Evolutionary conservation across 2,888 invertebrate species (phyloP).

Genomic region (Drosophila crucigera): DNA sequence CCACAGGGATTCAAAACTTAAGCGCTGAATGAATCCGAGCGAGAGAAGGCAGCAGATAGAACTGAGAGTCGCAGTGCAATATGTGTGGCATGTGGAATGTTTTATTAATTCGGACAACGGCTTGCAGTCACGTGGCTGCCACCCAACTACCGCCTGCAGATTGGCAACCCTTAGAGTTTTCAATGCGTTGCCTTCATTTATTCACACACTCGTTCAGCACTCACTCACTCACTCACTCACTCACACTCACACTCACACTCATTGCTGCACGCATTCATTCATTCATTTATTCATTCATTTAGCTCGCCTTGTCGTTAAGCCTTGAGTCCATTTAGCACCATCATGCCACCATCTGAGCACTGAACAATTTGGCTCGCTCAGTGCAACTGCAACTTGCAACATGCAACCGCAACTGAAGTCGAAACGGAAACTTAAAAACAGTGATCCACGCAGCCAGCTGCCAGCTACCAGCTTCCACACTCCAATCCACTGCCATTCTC

Average conservation of each 20-base stretch:
- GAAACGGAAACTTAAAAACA: constrained; percentile 10
- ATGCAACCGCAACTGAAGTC: constrained; percentile 21
- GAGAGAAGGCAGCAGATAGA: background rate
- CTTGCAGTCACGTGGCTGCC: constrained; percentile 42
- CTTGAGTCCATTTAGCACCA: constrained; percentile 40
- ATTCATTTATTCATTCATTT: constrained; percentile 6
- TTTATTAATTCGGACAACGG: constrained; percentile 38
- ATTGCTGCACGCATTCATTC: background rate
- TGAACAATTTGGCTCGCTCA: constrained; percentile 62
- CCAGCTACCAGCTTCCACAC: background rate
- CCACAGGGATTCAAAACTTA: constrained; percentile 6
- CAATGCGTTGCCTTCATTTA: constrained; percentile 31
- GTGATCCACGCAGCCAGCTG: background rate
- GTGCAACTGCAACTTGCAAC: background rate
- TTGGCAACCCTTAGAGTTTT: background rate
- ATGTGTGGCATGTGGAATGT: constrained; percentile 27
- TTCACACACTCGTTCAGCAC: constrained; percentile 4
- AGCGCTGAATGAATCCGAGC: background rate
- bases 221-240: constrained; percentile 4
- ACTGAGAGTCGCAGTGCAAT: background rate
- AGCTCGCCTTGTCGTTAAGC: constrained; percentile 15
- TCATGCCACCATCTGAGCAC: constrained; percentile 64
- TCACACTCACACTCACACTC: background rate
- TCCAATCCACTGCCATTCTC: constrained; percentile 37
- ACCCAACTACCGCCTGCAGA: background rate